These are phyloP conservation scores for Ditula angustiorana DNA, from an alignment of 2,888 invertebrate species.

Conservation along the genomic window DNA sequence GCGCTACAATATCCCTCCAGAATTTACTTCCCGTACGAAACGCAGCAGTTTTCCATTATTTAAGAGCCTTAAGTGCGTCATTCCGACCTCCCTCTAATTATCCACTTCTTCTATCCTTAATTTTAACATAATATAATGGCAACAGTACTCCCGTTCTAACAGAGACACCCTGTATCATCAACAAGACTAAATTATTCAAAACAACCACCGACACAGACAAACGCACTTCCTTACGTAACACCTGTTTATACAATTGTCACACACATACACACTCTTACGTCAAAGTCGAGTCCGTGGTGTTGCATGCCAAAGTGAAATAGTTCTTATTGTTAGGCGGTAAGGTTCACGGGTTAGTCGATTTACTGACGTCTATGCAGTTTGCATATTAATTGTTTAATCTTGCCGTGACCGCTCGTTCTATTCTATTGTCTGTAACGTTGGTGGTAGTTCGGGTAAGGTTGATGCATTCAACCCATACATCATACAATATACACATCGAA, in stretches of 20 bases:
- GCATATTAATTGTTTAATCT: constrained; percentile 70
- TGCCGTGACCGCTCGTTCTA: constrained; percentile 57
- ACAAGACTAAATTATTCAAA: not conserved
- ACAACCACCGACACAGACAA: not conserved
- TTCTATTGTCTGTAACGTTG: constrained; percentile 57
- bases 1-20: no score
- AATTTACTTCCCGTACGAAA: no score
- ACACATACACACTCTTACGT: not conserved
- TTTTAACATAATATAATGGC: no score
- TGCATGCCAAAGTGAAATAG: not conserved
- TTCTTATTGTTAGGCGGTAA: not conserved
- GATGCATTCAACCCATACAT: constrained; percentile 22
- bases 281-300: not conserved
- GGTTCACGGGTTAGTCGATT: constrained; percentile 13
- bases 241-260: not conserved
- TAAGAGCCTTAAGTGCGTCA: no score
- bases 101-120: no score
- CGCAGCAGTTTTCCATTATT: no score
- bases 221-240: constrained; percentile 6
- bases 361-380: constrained; percentile 56
- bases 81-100: no score
- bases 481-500: no score
- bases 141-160: no score
- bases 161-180: not conserved
- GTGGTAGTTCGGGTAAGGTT: constrained; percentile 15